These are phyloP conservation scores for Oryctes rhinoceros DNA, from an alignment of 1,140 invertebrate species.

Conservation along the genomic window DNA sequence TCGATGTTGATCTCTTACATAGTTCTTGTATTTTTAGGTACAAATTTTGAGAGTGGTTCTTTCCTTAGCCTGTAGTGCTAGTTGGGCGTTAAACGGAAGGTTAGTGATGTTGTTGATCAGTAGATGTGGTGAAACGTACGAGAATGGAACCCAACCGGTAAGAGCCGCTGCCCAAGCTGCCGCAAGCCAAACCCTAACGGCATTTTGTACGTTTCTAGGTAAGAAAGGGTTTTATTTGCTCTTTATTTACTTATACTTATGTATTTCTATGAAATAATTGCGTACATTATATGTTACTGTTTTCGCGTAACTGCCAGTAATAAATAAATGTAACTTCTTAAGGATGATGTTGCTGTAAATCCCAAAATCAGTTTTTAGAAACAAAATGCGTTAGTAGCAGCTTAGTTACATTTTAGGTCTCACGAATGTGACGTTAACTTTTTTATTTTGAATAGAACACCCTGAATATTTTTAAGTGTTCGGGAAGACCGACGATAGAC, in stretches of 20 bases:
- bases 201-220: conserved; percentile 84
- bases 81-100: conserved; percentile 83
- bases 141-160: conserved; percentile 77
- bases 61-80: conserved; percentile 80
- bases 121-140: conserved; percentile 78
- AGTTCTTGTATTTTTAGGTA: conserved; percentile 53
- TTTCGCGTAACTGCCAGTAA: background rate
- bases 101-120: conserved; percentile 81
- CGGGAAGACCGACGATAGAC: too few species aligned
- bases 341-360: too few species aligned
- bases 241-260: too few species aligned
- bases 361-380: too few species aligned
- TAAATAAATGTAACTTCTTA: background rate
- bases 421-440: too few species aligned
- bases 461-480: too few species aligned
- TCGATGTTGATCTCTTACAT: too few species aligned
- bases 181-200: conserved; percentile 81
- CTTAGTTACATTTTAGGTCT: too few species aligned
- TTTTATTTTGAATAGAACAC: too few species aligned
- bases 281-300: background rate
- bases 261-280: too few species aligned
- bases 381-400: too few species aligned
- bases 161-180: conserved; percentile 83
- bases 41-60: conserved; percentile 77
- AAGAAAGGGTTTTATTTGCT: conserved; percentile 46